phyloP scores from a whole-genome alignment of 2,113 vertebrate genomes.

The Tyto alba region DNA sequence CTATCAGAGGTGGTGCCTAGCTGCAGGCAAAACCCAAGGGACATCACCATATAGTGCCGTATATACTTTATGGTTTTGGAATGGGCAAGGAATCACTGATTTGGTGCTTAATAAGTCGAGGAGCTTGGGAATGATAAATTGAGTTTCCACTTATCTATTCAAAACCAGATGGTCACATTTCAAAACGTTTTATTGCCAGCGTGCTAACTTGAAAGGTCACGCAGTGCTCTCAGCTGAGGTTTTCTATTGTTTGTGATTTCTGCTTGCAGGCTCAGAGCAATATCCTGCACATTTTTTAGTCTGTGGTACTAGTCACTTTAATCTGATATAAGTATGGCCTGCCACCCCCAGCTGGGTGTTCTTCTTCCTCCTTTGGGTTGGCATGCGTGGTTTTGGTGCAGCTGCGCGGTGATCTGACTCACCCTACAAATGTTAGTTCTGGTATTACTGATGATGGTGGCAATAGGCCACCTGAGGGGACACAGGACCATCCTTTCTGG shows the following conservation, averaged over 20 bases:
- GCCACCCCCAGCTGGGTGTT: neutral
- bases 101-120: neutral
- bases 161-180: conserved; percentile 41
- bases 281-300: conserved; percentile 5
- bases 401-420: neutral
- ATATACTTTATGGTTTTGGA: neutral
- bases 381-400: neutral
- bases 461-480: neutral
- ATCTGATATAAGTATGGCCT: neutral
- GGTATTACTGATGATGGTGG: neutral
- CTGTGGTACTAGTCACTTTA: neutral
- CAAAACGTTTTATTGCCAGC: conserved; percentile 19
- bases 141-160: conserved; percentile 39
- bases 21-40: neutral
- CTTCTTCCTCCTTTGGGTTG: neutral
- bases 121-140: neutral
- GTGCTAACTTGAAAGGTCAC: conserved; percentile 25
- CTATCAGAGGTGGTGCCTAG: neutral
- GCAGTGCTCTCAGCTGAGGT: conserved; percentile 7
- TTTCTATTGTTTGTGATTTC: conserved; percentile 24
- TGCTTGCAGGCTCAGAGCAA: conserved; percentile 12
- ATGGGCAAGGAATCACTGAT: neutral
- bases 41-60: neutral
- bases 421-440: neutral
- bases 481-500: neutral